A percentile compares a stretch with the other conserved stretches of the same genome.
phyloP scores from a whole-genome alignment of 2,797 vertebrate genomes.

The Gallirallus australis region DNA sequence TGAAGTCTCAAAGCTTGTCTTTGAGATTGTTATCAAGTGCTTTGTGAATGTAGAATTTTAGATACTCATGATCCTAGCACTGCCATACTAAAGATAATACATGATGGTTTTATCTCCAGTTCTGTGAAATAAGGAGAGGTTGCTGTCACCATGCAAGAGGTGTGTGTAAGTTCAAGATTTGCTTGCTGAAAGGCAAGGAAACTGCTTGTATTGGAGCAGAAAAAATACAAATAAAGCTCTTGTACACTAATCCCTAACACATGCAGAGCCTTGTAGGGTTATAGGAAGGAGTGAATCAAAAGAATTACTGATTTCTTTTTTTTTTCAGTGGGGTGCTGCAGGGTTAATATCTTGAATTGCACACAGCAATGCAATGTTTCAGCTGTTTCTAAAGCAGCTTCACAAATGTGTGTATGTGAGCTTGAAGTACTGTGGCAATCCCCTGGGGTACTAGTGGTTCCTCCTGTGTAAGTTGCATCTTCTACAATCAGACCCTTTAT shows the following conservation, averaged over 20 bases:
- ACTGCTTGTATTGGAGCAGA: neutral
- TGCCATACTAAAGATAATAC: neutral
- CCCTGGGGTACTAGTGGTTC: neutral
- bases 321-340: neutral
- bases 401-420: neutral
- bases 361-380: neutral
- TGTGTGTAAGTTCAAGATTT: neutral
- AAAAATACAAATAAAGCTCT: neutral
- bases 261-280: neutral
- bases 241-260: neutral
- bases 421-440: neutral
- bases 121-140: neutral
- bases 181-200: neutral
- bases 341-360: neutral
- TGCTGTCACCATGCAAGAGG: neutral
- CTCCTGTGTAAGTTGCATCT: neutral
- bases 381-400: neutral
- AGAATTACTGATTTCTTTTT: neutral
- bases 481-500: neutral
- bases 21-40: constrained; percentile 12
- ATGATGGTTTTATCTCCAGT: neutral
- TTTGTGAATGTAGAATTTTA: constrained; percentile 7
- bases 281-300: neutral
- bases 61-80: neutral
- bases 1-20: constrained; percentile 3